Percentiles rank a stretch among this genome's conserved stretches.
Conservation (phyloP, 1,140 invertebrate genomes). For the Camponotus floridanus region DNA sequence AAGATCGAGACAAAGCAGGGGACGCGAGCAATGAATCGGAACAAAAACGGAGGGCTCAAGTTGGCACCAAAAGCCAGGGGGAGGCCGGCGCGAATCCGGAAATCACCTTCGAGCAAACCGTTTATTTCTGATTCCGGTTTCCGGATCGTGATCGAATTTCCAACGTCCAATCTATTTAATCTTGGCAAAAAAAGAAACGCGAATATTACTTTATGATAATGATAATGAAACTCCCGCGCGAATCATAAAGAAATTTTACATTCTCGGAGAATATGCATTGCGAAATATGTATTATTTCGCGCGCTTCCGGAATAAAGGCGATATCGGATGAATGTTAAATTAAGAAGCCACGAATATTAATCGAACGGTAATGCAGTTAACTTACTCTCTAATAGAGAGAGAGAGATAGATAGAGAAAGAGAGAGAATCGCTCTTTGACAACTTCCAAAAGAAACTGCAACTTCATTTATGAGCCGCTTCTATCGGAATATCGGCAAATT, state of each 20-base stretch:
- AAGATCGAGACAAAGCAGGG: slow-evolving; percentile 58
- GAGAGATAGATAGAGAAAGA: neutral
- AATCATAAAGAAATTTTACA: neutral
- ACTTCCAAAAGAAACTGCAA: slow-evolving; percentile 43
- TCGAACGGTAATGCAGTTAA: neutral
- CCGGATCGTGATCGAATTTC: slow-evolving; percentile 50
- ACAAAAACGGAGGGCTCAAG: slow-evolving; percentile 26
- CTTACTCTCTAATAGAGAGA: neutral
- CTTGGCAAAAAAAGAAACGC: slow-evolving; percentile 14
- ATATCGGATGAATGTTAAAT: slow-evolving; percentile 5
- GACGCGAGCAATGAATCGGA: slow-evolving; percentile 46
- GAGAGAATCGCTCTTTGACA: slow-evolving; percentile 25
- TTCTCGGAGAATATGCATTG: neutral
- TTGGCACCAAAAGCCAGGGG: slow-evolving; percentile 35
- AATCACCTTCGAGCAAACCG: slow-evolving; percentile 59
- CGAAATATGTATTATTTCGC: slow-evolving; percentile 5
- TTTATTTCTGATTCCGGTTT: slow-evolving; percentile 61
- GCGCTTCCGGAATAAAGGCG: neutral
- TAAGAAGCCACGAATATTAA: slow-evolving; percentile 47
- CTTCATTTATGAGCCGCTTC: slow-evolving; percentile 15
- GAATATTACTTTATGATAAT: slow-evolving; percentile 34
- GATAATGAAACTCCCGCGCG: slow-evolving; percentile 17
- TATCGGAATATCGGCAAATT: slow-evolving; percentile 47
- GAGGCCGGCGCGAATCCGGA: slow-evolving; percentile 46
- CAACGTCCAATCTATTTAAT: slow-evolving; percentile 50